Evolutionary conservation across 2,797 vertebrate species (phyloP), one percentile per base, ranked within the genome.

Genomic region (Kryptolebias ocellatus): DNA sequence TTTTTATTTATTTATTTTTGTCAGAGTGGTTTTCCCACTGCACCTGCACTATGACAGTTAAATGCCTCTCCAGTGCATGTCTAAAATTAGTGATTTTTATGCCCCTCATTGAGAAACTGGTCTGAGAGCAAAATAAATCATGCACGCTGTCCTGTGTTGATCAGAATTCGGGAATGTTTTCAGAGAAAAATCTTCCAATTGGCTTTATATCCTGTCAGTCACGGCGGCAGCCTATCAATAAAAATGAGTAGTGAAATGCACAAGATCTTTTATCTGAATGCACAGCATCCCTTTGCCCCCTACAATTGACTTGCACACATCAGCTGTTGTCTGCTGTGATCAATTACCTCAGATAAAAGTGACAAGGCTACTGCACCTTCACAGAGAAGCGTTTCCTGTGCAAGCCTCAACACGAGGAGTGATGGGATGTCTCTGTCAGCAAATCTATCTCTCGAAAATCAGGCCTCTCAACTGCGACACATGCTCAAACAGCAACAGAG

Each of bases 271-370:
- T 88, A 89, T 90, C 90, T 89, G 85, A 90, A 92, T 89, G 81
- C 87, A 78, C 84, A 83, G 78, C 80, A 79, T 88, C 88, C 85
- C 67, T 79, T 83, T 83, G 83, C 77, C 87, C 86, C 81, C 66
- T 76, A 50, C 86, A 84, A 87, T 90, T 89, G 91, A 90, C 90
- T 90, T 83, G 79, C 88, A 85, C 86, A 87, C 89, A 90, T 93
- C 89, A 90, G 86, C 83, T 89, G 84, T 90, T 93, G 91, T 92
- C 91, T 90, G 87, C 79, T 80, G 69, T 93, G 92, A 94, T 94
- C 93, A 93, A 92, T 93, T 92, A 87, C 80, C 84, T 91, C 78
- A 71, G 90, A 93, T 90, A 84, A 90, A 94, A 89, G 90, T 89
- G 90, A 92, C 92, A 91, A 89, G 89, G 83, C 91, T 78, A 53